phyloP scores from a whole-genome alignment of 1,140 invertebrate species.

The Mercenaria mercenaria region DNA sequence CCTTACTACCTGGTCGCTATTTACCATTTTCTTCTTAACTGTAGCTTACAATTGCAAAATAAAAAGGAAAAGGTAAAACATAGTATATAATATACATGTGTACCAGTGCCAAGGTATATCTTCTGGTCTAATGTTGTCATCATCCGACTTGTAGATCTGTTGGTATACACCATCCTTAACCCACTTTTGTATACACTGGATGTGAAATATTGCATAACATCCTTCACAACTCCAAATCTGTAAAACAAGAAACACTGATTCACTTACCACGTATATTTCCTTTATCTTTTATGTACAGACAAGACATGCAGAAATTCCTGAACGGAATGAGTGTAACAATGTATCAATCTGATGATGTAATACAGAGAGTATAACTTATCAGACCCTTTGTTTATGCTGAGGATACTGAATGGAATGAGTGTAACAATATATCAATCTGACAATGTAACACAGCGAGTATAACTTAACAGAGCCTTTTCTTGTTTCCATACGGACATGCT shows the following conservation, averaged over 20 bases:
- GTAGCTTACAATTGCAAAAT: too few relatives aligned
- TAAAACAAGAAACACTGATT: neutral
- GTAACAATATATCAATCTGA: slow-evolving; percentile 79
- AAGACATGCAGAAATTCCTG: slow-evolving; percentile 93
- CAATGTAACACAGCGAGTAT: too few relatives aligned
- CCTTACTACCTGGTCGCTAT: too few relatives aligned
- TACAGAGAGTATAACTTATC: too few relatives aligned
- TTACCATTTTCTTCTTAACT: too few relatives aligned
- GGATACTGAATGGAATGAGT: slow-evolving; percentile 88
- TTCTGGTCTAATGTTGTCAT: slow-evolving; percentile 78
- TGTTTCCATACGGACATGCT: too few relatives aligned
- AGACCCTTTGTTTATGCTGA: too few relatives aligned
- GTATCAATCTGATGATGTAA: too few relatives aligned
- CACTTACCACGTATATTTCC: slow-evolving; percentile 91
- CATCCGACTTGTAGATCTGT: slow-evolving; percentile 83
- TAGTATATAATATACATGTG: slow-evolving; percentile 58
- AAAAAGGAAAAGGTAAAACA: neutral
- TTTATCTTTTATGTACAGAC: slow-evolving; percentile 97
- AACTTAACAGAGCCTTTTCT: too few relatives aligned
- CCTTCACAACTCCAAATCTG: slow-evolving; percentile 94
- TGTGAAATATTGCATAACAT: slow-evolving; percentile 94
- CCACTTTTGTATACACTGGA: slow-evolving; percentile 97
- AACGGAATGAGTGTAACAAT: slow-evolving; percentile 82
- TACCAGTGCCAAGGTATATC: slow-evolving; percentile 87
- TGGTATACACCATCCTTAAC: slow-evolving; percentile 94